Base-by-base conservation (phyloP, 1,140 invertebrate genomes). In the Conus betulinus region DNA sequence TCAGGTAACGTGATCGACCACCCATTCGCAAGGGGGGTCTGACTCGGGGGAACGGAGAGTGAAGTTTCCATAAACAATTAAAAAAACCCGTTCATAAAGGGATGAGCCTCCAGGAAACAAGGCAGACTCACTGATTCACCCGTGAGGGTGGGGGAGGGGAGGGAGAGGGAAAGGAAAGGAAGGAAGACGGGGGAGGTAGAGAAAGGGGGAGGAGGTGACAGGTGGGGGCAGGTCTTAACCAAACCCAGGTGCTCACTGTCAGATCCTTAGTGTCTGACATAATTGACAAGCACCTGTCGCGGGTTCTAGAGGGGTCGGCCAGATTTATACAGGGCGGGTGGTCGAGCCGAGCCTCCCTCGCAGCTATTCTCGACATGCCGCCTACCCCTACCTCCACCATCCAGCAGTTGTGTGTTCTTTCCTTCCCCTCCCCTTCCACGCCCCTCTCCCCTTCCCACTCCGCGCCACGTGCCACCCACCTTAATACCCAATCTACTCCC, bases 261-360 rank as follows among this genome's bases (percentile, higher is more conserved):
- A 81, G 79, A 81, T 51, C 79, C 79, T 53, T 51, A 81, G 79
- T 53, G 79, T 81, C 79, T 81, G 79, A 81, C 79, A 81, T 81
- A 81, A 81, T 81, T 81, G 79, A 81, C 79, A 81, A 81, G 79
- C 79, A 81, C 79, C 79, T 81, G 79, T 81, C 79, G 39, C 67
- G 67, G 67, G 67, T 71, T 71, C 67, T 71, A 71, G 67, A 71
- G 20, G 79, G 79, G 79, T 52, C 13, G 79, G 51, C 79, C 27
- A 11, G 79, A 81, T 81, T 52, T 53, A 53, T 81, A 81, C 79
- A 53, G 23, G 51, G 79, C 79, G 79, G 79, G 79, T 81, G 79
- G 79, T 23, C 79, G 27, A 51, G 79, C 79, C 51, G 67, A 71
- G 20, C 67, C 23, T n/a, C 17, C 17, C 67, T 71, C 20, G 67